Evolutionary conservation across 2,797 vertebrate genomes (phyloP).

Genomic region (Gephyroberyx darwinii): DNA sequence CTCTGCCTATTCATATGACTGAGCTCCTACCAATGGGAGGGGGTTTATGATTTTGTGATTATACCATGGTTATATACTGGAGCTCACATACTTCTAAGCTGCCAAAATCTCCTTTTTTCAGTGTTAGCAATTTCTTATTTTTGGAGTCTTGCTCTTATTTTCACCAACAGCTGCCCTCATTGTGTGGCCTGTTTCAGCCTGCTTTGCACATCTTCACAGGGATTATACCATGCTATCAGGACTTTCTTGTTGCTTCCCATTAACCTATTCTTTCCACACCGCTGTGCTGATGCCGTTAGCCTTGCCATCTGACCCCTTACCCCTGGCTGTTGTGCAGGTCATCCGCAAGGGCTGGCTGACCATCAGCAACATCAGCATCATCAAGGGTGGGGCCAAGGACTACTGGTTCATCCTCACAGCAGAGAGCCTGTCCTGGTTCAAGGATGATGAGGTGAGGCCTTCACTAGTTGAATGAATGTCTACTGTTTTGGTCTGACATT

Average conservation of each 20-base stretch:
- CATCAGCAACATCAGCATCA: constrained; percentile 93
- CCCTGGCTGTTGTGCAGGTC: constrained; percentile 80
- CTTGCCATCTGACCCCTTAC: constrained; percentile 31
- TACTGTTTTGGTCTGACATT: too few species aligned
- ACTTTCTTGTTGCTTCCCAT: background rate
- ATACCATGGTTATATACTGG: background rate
- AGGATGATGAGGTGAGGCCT: constrained; percentile 89
- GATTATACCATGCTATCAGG: background rate
- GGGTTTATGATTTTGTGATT: constrained; percentile 1
- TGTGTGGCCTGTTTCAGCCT: background rate
- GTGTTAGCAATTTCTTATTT: constrained; percentile 15
- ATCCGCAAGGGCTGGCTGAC: constrained; percentile 94
- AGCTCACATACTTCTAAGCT: constrained; percentile 12
- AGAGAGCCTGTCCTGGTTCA: constrained; percentile 94
- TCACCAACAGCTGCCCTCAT: constrained; percentile 1
- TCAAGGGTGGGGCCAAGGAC: constrained; percentile 92
- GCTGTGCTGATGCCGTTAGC: background rate
- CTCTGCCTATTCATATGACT: constrained; percentile 15
- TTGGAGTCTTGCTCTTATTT: constrained; percentile 9
- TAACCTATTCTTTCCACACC: constrained; percentile 12
- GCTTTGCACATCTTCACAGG: constrained; percentile 4
- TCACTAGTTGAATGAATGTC: background rate
- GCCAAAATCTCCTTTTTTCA: constrained; percentile 31
- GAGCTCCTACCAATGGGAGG: constrained; percentile 3
- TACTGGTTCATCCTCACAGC: constrained; percentile 95